A percentile compares a stretch with the other conserved stretches of the same genome.
Conservation (phyloP, 2,113 vertebrate genomes). For the Macheiramphus alcinus region DNA sequence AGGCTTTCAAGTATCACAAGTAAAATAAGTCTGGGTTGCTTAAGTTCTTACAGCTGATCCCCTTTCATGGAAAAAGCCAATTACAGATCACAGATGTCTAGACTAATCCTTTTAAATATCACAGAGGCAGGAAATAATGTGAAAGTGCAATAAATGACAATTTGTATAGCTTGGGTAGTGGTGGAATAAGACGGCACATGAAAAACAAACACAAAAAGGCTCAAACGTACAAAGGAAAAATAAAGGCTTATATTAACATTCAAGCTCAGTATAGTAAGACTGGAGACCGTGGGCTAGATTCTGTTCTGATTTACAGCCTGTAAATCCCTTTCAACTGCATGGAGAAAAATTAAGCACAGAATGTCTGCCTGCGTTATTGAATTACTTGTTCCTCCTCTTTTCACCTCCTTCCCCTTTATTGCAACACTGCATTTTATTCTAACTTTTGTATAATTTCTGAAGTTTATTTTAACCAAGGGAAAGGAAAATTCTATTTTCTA, state of each 20-base stretch:
- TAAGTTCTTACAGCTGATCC: slow-evolving; percentile 66
- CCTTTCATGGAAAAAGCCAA: slow-evolving; percentile 63
- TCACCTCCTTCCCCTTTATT: neutral
- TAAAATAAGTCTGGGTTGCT: slow-evolving; percentile 66
- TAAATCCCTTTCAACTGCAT: slow-evolving; percentile 44
- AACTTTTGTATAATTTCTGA: neutral
- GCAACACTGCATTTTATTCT: neutral
- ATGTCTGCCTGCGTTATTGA: slow-evolving; percentile 9
- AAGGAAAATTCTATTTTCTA: slow-evolving; percentile 4
- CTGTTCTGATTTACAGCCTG: slow-evolving; percentile 37
- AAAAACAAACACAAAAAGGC: slow-evolving; percentile 56
- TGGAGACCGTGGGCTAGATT: slow-evolving; percentile 4
- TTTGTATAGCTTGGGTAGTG: slow-evolving; percentile 30
- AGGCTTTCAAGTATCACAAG: slow-evolving; percentile 50
- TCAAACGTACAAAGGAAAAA: slow-evolving; percentile 23
- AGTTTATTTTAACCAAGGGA: slow-evolving; percentile 34
- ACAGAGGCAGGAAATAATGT: slow-evolving; percentile 59
- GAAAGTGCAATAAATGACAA: slow-evolving; percentile 58
- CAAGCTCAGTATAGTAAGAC: neutral
- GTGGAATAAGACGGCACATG: slow-evolving; percentile 8
- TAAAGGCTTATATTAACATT: slow-evolving; percentile 36
- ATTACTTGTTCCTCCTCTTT: slow-evolving; percentile 9
- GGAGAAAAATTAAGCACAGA: slow-evolving; percentile 46
- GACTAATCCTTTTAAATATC: slow-evolving; percentile 69
- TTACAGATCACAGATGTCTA: slow-evolving; percentile 68